Conservation (phyloP, 2,113 vertebrate species). For the Motacilla alba region DNA sequence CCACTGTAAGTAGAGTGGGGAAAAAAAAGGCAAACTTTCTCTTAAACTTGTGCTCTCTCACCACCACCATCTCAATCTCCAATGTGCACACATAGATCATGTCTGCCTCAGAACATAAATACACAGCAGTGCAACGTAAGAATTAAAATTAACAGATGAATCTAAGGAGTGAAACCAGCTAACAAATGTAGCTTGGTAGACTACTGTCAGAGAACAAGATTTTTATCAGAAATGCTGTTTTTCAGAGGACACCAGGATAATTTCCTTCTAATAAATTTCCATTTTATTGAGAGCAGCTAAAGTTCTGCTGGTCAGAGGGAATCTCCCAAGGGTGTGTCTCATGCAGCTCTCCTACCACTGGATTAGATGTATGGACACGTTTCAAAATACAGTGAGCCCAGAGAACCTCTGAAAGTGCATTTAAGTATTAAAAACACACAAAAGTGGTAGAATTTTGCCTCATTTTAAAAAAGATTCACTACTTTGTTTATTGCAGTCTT, state of each 20-base stretch:
- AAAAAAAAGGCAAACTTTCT: background rate
- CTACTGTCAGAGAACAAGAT: constrained; percentile 69
- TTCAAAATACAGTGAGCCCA: background rate
- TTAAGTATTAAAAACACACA: background rate
- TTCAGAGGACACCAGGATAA: constrained; percentile 69
- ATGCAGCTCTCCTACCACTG: background rate
- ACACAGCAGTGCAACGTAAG: constrained; percentile 3
- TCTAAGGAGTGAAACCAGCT: constrained; percentile 41
- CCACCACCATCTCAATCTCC: background rate
- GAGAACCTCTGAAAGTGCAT: background rate
- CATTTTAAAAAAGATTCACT: background rate
- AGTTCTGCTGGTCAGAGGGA: constrained; percentile 40
- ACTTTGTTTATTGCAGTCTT: background rate
- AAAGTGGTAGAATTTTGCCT: background rate
- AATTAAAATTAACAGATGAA: constrained; percentile 17
- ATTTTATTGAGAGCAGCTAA: constrained; percentile 48
- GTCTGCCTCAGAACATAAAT: constrained; percentile 23
- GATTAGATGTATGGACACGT: background rate
- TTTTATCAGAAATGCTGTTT: constrained; percentile 72
- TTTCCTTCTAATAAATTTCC: constrained; percentile 73
- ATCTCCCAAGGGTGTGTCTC: constrained; percentile 24
- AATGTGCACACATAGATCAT: background rate
- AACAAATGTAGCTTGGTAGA: constrained; percentile 70
- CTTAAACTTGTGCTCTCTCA: background rate
- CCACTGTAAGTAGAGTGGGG: background rate